These are phyloP conservation scores for Nixonia krombeini DNA, from an alignment of 1,140 invertebrate genomes.

Conservation along the genomic window DNA sequence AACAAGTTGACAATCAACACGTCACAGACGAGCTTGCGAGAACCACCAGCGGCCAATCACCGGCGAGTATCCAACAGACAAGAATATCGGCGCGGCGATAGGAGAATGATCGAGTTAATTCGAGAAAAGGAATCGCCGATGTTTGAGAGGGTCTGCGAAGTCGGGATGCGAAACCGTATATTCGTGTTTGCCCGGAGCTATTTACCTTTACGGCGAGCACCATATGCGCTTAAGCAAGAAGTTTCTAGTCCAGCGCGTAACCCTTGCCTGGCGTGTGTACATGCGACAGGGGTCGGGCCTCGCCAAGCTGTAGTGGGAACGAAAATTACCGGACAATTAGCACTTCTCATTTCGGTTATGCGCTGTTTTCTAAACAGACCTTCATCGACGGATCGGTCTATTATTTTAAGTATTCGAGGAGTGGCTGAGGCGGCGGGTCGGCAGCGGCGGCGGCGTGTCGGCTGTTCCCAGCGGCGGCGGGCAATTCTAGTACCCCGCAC, in stretches of 20 bases:
- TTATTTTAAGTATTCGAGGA: conserved; percentile 60
- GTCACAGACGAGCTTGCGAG: too few relatives aligned
- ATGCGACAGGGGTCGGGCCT: not conserved
- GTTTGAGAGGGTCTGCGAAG: too few relatives aligned
- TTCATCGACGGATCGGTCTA: conserved; percentile 48
- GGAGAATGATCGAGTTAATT: too few relatives aligned
- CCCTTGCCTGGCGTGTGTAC: not conserved
- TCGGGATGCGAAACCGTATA: too few relatives aligned
- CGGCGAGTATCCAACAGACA: too few relatives aligned
- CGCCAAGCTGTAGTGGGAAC: conserved; percentile 49
- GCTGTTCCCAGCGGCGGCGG: too few relatives aligned
- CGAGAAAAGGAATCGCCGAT: too few relatives aligned
- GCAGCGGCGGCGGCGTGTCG: conserved; percentile 5
- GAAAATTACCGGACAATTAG: conserved; percentile 68
- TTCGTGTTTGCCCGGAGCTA: not conserved
- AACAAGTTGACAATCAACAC: too few relatives aligned
- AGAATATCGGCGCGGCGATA: too few relatives aligned
- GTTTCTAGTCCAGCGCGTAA: not conserved
- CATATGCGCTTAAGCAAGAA: conserved; percentile 12
- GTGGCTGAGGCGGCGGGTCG: conserved; percentile 13
- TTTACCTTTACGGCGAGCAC: conserved; percentile 7
- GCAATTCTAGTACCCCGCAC: conserved; percentile 44
- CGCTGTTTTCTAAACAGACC: conserved; percentile 61
- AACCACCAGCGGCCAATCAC: too few relatives aligned
- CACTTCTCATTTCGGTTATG: conserved; percentile 34